Conservation (phyloP, 1,140 invertebrate species). For the Micrasema longulum region DNA sequence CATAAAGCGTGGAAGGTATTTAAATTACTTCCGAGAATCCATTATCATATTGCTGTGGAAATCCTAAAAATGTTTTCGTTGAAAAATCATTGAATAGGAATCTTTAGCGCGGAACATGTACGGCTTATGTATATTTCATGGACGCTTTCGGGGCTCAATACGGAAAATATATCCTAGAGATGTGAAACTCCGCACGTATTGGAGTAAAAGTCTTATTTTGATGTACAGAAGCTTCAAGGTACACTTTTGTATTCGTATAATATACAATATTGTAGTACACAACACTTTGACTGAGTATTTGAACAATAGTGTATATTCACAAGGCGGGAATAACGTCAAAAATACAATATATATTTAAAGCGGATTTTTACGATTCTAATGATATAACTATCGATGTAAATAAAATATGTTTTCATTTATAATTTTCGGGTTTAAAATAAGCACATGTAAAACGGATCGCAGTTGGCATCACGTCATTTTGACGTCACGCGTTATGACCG, state of each 20-base stretch:
- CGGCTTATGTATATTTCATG: conserved; percentile 40
- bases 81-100: conserved; percentile 37
- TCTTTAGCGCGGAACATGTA: conserved; percentile 30
- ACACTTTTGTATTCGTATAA: background rate
- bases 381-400: too few relatives aligned
- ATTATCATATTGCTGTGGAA: conserved; percentile 27
- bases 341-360: too few relatives aligned
- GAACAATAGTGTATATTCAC: too few relatives aligned
- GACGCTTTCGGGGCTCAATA: conserved; percentile 21
- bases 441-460: too few relatives aligned
- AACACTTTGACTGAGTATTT: too few relatives aligned
- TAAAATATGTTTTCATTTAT: too few relatives aligned
- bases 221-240: background rate
- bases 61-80: conserved; percentile 31
- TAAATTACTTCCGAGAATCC: conserved; percentile 37
- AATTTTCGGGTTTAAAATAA: too few relatives aligned
- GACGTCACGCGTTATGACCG: too few relatives aligned
- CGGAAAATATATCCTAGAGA: conserved; percentile 10
- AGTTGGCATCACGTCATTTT: too few relatives aligned
- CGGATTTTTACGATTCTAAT: too few relatives aligned
- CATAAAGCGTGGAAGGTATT: conserved; percentile 27
- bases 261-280: too few relatives aligned
- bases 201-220: background rate
- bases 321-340: too few relatives aligned
- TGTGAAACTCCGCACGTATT: background rate